Base-by-base conservation (phyloP, 2,888 invertebrate species). In the Cephus pygmeus region DNA sequence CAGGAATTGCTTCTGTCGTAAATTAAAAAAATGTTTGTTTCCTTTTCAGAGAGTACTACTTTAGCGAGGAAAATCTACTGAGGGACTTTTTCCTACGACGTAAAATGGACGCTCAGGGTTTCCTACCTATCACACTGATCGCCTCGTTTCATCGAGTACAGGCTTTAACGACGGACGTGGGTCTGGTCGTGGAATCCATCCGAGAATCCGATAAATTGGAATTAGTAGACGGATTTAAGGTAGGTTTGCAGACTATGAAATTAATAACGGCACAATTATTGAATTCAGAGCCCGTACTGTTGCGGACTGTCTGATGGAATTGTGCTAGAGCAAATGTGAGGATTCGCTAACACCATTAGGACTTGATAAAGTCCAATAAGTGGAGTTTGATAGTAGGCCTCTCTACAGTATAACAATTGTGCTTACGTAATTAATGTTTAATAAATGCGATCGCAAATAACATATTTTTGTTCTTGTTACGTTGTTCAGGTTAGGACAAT, bases 101-200 rank as follows among this genome's bases (percentile, higher is more conserved):
- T 86, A 98, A 98, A 94, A 99, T 99, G 99, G 97, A 98, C 86
- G 92, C 94, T 3, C 96, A 98, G 88, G 99, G 99, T 77, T 99
- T 96, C 89, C 94, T 99, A 82, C 98, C 98, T 0, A 95, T 99
- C 74, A 96, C 97, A 80, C 93, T 99, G 82, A 98, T 99, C 83
- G 98, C 98, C 79, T 98, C 98, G 31, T 99, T 99, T 93, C 97
- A 98, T 92, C 95, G 99, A 87, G 96, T 99, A 81, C 94, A 97
- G 85, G 95, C 96, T 76, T 93, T 99, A 83, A 98, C 98, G 9
- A 94, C 95, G 56, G 97, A 99, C 91, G 93, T 98, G 81, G 93
- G 94, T 82, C 92, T 98, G 80, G 96, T 99, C 83, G 93, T 97
- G 30, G 95, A 96, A 89, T 96, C 98, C 4, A 96, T 99, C 80